Evolutionary conservation across 2,797 vertebrate species (phyloP).

Genomic region (Salarias fasciatus): DNA sequence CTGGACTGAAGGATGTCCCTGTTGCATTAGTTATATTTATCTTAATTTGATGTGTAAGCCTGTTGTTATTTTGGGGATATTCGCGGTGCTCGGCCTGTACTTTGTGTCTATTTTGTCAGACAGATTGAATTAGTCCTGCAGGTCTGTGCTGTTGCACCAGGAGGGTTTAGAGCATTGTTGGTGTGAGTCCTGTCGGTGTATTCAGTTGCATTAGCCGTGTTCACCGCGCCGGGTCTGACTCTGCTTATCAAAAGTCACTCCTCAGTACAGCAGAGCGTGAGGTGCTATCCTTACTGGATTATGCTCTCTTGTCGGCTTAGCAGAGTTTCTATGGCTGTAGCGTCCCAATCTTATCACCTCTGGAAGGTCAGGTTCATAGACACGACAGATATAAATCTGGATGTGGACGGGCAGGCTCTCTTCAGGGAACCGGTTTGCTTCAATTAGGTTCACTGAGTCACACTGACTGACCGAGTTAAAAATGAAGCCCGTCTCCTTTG

Average conservation of each 20-base stretch:
- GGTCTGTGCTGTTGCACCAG: constrained; percentile 35
- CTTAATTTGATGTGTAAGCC: constrained; percentile 18
- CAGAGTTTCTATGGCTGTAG: constrained; percentile 55
- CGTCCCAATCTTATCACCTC: constrained; percentile 45
- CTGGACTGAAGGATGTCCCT: constrained; percentile 4
- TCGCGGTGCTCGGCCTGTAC: constrained; percentile 11
- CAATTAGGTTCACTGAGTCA: constrained; percentile 20
- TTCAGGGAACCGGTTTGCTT: constrained; percentile 9
- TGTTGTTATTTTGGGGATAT: constrained; percentile 24
- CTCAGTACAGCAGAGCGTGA: constrained; percentile 27
- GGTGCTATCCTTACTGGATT: constrained; percentile 52
- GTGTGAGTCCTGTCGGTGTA: constrained; percentile 24
- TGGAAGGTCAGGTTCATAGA: constrained; percentile 9
- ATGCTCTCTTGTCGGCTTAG: constrained; percentile 56
- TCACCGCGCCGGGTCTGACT: constrained; percentile 28
- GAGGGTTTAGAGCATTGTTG: constrained; percentile 38
- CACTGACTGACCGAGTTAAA: constrained; percentile 11
- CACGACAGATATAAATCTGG: constrained; percentile 29
- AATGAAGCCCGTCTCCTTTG: too few relatives aligned
- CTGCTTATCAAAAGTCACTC: constrained; percentile 26
- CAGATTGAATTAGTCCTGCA: constrained; percentile 19
- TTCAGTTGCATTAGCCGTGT: constrained; percentile 37
- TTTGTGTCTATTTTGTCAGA: constrained; percentile 28
- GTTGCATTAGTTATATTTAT: constrained; percentile 18
- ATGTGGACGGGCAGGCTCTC: constrained; percentile 15